Percentiles rank a stretch among this genome's conserved stretches.
phyloP scores from a whole-genome alignment of 2,888 invertebrate species.

The Drosophila hamatofila region DNA sequence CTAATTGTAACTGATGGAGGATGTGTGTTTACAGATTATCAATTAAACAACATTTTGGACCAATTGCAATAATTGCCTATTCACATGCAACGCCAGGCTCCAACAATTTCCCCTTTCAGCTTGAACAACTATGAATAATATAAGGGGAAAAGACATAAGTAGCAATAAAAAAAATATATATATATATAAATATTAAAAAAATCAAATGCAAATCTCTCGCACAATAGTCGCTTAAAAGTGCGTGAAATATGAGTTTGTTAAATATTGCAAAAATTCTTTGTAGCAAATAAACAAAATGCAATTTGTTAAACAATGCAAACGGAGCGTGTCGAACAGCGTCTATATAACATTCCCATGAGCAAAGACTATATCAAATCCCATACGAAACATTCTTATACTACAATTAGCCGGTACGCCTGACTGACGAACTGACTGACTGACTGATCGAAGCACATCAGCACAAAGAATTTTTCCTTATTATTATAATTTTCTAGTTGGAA shows the following conservation, averaged over 20 bases:
- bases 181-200: background rate
- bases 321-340: conserved; percentile 39
- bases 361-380: conserved; percentile 7
- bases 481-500: background rate
- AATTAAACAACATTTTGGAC: conserved; percentile 9
- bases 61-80: conserved; percentile 24
- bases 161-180: background rate
- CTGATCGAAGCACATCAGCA: background rate
- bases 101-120: background rate
- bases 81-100: conserved; percentile 50
- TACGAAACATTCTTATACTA: conserved; percentile 2
- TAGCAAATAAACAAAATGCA: conserved; percentile 36
- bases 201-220: background rate
- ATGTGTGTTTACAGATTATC: background rate
- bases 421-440: background rate
- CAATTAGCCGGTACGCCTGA: conserved; percentile 2
- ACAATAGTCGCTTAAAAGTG: conserved; percentile 14
- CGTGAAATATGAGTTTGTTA: conserved; percentile 22
- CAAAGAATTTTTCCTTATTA: background rate
- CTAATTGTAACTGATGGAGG: background rate
- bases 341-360: conserved; percentile 11
- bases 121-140: background rate
- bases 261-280: conserved; percentile 39
- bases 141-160: background rate
- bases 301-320: conserved; percentile 52